phyloP scores from a whole-genome alignment of 2,888 invertebrate species.

The Meiosimyza decipiens region DNA sequence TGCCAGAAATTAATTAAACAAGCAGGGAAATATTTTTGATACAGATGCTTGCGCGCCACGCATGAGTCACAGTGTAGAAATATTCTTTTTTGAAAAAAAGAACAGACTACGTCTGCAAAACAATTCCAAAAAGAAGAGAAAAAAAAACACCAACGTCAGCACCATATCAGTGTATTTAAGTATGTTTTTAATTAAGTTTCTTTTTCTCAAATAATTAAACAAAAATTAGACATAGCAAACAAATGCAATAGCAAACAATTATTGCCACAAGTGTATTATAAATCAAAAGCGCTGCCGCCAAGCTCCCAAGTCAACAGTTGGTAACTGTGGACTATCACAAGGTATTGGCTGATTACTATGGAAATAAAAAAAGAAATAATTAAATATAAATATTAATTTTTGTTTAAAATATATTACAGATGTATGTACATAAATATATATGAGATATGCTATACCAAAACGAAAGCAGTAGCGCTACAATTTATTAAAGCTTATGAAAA shows the following conservation, averaged over 20 bases:
- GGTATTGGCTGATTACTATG: slow-evolving; percentile 75
- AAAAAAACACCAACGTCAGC: too few species aligned
- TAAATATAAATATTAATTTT: not conserved
- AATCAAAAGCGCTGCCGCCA: slow-evolving; percentile 69
- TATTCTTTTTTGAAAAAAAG: too few species aligned
- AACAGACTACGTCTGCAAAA: too few species aligned
- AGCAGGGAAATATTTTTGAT: not conserved
- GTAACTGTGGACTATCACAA: slow-evolving; percentile 73
- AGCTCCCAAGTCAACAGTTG: slow-evolving; percentile 72
- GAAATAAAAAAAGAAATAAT: slow-evolving; percentile 3
- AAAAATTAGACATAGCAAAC: slow-evolving; percentile 19
- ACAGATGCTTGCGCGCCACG: not conserved
- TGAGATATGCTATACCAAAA: not conserved
- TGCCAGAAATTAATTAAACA: not conserved
- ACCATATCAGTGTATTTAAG: too few species aligned
- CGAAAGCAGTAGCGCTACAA: too few species aligned
- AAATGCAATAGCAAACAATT: slow-evolving; percentile 17
- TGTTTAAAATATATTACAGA: too few species aligned
- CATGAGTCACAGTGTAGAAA: too few species aligned
- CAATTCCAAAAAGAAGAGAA: too few species aligned
- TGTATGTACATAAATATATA: not conserved
- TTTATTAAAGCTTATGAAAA: too few species aligned
- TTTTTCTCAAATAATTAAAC: slow-evolving; percentile 11
- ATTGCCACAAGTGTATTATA: not conserved
- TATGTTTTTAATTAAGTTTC: too few species aligned